phyloP scores from a whole-genome alignment of 2,113 vertebrate species.

The Nycticebus coucang region DNA sequence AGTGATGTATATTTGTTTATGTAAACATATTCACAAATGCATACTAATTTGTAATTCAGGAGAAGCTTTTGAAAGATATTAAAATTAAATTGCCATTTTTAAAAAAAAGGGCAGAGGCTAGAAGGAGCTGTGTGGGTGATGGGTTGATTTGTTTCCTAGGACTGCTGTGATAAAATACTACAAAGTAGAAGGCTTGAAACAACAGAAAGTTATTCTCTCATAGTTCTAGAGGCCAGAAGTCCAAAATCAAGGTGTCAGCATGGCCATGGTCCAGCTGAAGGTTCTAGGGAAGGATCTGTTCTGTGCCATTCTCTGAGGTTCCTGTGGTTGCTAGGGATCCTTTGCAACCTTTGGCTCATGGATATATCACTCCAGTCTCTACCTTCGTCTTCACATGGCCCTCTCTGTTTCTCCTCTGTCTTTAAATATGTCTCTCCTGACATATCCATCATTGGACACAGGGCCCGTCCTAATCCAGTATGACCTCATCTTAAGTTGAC shows the following conservation, averaged over 20 bases:
- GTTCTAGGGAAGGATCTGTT: neutral
- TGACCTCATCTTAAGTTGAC: neutral
- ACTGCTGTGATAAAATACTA: neutral
- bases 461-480: neutral
- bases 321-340: neutral
- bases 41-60: neutral
- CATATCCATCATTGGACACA: neutral
- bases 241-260: neutral
- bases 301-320: neutral
- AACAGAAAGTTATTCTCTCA: neutral
- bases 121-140: neutral
- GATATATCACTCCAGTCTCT: neutral
- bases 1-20: neutral
- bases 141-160: neutral
- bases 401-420: neutral
- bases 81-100: constrained; percentile 45
- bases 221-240: neutral
- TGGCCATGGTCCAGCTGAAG: neutral
- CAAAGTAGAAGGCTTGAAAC: neutral
- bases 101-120: neutral
- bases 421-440: neutral
- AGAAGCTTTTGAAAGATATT: neutral
- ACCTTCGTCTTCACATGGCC: neutral
- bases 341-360: neutral
- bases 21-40: neutral